These are phyloP conservation scores for Drosophila teissieri DNA, from an alignment of 1,140 invertebrate species.

Conservation along the genomic window DNA sequence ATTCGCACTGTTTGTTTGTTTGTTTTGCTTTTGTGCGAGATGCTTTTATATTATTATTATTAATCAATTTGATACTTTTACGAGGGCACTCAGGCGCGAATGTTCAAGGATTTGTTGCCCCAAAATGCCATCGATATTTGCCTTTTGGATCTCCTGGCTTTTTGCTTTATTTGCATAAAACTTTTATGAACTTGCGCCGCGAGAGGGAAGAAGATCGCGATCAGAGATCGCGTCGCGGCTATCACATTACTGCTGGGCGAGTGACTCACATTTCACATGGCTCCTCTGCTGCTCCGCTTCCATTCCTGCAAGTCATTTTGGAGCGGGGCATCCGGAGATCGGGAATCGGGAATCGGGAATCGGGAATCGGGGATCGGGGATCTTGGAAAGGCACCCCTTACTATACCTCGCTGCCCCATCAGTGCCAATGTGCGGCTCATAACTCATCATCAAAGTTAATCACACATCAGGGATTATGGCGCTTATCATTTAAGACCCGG, in stretches of 20 bases:
- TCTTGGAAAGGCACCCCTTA: not conserved
- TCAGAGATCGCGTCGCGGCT: constrained; percentile 61
- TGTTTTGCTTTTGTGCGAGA: constrained; percentile 67
- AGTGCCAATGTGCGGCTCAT: constrained; percentile 82
- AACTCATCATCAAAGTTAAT: constrained; percentile 84
- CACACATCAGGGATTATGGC: constrained; percentile 83
- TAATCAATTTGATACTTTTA: constrained; percentile 84
- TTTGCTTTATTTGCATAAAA: constrained; percentile 78
- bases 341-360: no score
- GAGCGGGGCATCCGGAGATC: no score
- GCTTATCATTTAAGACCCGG: constrained; percentile 79
- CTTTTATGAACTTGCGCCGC: constrained; percentile 69
- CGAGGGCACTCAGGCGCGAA: constrained; percentile 81
- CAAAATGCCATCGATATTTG: constrained; percentile 48
- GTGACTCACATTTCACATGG: constrained; percentile 81
- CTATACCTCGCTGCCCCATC: constrained; percentile 42
- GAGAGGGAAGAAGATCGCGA: constrained; percentile 50
- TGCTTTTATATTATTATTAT: constrained; percentile 83
- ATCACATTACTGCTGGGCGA: constrained; percentile 68
- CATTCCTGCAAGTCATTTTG: constrained; percentile 73
- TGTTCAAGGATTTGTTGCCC: constrained; percentile 71
- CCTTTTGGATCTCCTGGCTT: constrained; percentile 19
- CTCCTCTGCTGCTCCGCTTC: constrained; percentile 8
- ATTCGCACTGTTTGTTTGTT: constrained; percentile 61
- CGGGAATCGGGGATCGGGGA: not conserved